Percentiles rank a stretch among this genome's conserved stretches.
phyloP scores from a whole-genome alignment of 2,797 vertebrate species.

The Pagetopsis macropterus region DNA sequence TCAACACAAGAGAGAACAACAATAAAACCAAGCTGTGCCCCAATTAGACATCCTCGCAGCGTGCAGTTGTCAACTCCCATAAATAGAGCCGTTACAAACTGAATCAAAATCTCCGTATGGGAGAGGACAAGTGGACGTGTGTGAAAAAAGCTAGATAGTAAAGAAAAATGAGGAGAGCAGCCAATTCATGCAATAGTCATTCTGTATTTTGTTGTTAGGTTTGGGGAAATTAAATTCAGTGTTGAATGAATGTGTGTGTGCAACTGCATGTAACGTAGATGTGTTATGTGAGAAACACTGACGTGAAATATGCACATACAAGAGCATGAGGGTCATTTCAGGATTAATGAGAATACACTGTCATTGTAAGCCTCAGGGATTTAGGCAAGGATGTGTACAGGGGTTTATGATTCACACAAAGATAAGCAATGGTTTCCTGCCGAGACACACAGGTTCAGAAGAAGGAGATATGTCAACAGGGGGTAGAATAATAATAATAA shows the following conservation, averaged over 20 bases:
- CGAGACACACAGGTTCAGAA: conserved; percentile 54
- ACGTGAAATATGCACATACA: conserved; percentile 67
- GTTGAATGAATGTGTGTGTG: conserved; percentile 57
- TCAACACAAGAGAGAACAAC: conserved; percentile 51
- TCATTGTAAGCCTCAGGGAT: conserved; percentile 66
- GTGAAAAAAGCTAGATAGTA: conserved; percentile 45
- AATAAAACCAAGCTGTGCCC: conserved; percentile 62
- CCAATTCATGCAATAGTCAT: conserved; percentile 77
- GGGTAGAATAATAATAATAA: conserved; percentile 14
- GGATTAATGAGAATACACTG: conserved; percentile 61
- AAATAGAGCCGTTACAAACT: conserved; percentile 66
- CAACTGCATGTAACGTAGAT: conserved; percentile 58
- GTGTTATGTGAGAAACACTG: conserved; percentile 64
- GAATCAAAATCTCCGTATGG: conserved; percentile 56
- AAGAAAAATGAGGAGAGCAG: conserved; percentile 61
- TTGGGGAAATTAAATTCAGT: conserved; percentile 45
- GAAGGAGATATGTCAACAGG: conserved; percentile 38
- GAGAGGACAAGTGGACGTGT: conserved; percentile 71
- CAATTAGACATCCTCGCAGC: conserved; percentile 68
- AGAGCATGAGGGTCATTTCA: conserved; percentile 63
- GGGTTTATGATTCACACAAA: conserved; percentile 65
- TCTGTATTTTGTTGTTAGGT: conserved; percentile 43
- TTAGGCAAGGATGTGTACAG: conserved; percentile 68
- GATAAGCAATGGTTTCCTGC: conserved; percentile 69
- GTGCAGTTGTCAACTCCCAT: conserved; percentile 77